Evolutionary conservation across 2,113 vertebrate genomes (phyloP), one percentile per base, ranked within the genome.

Genomic region (Hypomesus transpacificus): DNA sequence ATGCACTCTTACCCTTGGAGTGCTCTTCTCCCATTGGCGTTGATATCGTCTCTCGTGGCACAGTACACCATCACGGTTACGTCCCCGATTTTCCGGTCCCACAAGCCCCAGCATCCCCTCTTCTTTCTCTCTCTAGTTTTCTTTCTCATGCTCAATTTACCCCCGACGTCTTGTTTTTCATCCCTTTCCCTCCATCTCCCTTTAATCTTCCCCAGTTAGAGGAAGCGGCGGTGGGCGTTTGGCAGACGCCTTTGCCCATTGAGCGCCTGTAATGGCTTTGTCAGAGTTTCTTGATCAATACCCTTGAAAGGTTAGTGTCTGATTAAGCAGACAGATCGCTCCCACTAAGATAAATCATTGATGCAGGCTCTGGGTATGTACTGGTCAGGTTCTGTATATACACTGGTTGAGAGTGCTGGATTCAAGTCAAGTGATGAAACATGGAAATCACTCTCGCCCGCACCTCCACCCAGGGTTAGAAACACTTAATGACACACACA

Each of bases 261-360:
- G 73, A 80, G 75, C 73, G 72, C 72, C 75, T 58, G 68, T 80
- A 79, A 79, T 73, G 74, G 39, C 73, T 83, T 71, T 51, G 77
- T 76, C 75, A 53, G 76, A 76, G 80, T 63, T 50, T 65, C 71
- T 51, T 76, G 82, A 88, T 88, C 86, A 73, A 89, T 88, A 83
- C 72, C 70, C 66, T 82, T 69, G 71, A 87, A 89, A 87, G 85
- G 80, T 83, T 75, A 80, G 59, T 72, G 68, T 79, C 78, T 79
- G 80, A 83, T 84, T 77, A 75, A 63, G 65, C 69, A 79, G 68
- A 80, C 77, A 22, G 71, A 76, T 78, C 80, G 9, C 28, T 66
- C 34, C 70, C 70, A 56, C 63, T 52, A 53, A 20, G 57, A 75
- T 81, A 74, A 85, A 81, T 85, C 79, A 78, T 70, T 68, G 21